Evolutionary conservation across 2,113 vertebrate species (phyloP).

Genomic region (Corythaixoides concolor): DNA sequence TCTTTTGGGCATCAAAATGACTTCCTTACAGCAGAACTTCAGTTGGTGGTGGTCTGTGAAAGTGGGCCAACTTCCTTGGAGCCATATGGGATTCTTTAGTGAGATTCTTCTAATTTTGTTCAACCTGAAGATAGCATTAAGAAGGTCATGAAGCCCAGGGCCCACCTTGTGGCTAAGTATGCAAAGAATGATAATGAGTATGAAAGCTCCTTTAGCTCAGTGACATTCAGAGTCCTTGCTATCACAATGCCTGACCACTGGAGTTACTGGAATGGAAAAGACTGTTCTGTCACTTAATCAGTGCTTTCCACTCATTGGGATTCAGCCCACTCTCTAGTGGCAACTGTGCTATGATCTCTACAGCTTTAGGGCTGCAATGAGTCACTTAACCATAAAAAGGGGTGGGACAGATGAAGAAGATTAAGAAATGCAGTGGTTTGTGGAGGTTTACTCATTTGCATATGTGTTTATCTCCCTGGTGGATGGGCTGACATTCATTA

Average conservation of each 20-base stretch:
- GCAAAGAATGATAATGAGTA: conserved; percentile 16
- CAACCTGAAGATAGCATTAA: neutral
- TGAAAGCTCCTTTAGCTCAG: conserved; percentile 27
- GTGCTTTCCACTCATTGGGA: conserved; percentile 37
- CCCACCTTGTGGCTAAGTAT: conserved; percentile 7
- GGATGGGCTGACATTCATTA: neutral
- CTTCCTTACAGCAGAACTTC: neutral
- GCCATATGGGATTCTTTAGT: neutral
- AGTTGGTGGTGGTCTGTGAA: neutral
- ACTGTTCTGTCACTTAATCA: conserved; percentile 57
- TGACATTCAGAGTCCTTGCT: conserved; percentile 53
- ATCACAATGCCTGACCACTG: conserved; percentile 51
- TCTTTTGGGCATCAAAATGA: neutral
- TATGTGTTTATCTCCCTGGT: conserved; percentile 3
- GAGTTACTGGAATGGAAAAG: conserved; percentile 58
- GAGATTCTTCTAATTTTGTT: neutral
- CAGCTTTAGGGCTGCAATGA: conserved; percentile 42
- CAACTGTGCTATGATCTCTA: conserved; percentile 34
- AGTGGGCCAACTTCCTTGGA: neutral
- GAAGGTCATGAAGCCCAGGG: neutral
- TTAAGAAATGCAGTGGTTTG: conserved; percentile 50
- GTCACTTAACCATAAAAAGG: conserved; percentile 48
- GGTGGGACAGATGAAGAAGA: conserved; percentile 52
- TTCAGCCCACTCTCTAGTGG: conserved; percentile 42
- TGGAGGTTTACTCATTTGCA: conserved; percentile 47